Base-by-base conservation (phyloP, 2,888 invertebrate genomes). In the Holacanthella duospinosa region DNA sequence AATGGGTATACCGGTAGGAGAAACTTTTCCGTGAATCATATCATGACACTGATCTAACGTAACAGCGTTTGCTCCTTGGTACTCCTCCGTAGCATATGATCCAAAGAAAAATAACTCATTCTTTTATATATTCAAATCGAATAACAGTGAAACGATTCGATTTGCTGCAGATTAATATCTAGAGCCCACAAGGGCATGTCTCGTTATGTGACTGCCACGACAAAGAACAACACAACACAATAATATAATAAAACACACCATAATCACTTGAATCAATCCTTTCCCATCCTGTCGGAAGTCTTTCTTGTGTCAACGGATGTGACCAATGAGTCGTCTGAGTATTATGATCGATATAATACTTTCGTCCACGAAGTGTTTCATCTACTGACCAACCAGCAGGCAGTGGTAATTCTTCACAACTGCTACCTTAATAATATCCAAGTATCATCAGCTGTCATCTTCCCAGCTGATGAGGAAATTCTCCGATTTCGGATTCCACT, bases 261-360 rank as follows among this genome's bases (percentile, higher is more conserved):
- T 91, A 91, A 75, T 93, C 88, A 24, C 91, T 89, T 19, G 93
- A 93, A 74, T 94, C 94, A 62, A 96, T 89, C 69, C 93, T 84
- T 75, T 94, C 93, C 97, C 97, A 97, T 1, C 96, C 96, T 25
- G 92, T 91, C 0, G 96, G 96, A 64, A 97, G 78, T 36, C 89
- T 89, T 76, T 90, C 95, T 73, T 92, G 86, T 77, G 93, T 93
- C 54, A 96, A 79, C 0, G 97, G 97, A 81, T 97, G 97, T 61
- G 93, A 93, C 97, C 97, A 99, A 80, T 97, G 96, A 1, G 97
- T 99, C 1, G 97, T 96, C 80, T 96, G 93, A 1, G 95, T 97
- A 77, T 96, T 95, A 79, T 99, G 96, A 80, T 97, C 97, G 76
- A 97, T 94, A 77, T 95, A 97, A 80, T 96, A 95, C 76, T 94